Evolutionary conservation across 2,888 invertebrate genomes (phyloP).

Genomic region (Exephanes ischioxanthus): DNA sequence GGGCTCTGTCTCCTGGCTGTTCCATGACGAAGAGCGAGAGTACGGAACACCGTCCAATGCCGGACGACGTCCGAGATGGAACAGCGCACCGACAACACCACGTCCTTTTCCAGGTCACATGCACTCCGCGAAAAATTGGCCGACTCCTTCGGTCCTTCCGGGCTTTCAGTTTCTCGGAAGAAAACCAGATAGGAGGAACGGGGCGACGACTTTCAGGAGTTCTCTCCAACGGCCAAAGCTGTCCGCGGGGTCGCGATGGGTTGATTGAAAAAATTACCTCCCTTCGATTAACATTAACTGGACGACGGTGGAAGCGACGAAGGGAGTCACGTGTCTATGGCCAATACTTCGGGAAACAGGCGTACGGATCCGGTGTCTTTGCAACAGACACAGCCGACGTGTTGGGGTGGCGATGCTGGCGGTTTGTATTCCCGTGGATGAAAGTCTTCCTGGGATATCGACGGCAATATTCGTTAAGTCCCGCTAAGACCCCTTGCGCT

Average conservation of each 20-base stretch:
- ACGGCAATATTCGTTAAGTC: conserved; percentile 83
- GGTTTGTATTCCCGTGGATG: conserved; percentile 53
- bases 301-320: conserved; percentile 48
- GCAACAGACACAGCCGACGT: conserved; percentile 63
- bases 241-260: background rate
- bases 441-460: conserved; percentile 77
- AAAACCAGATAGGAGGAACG: conserved; percentile 8
- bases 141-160: conserved; percentile 18
- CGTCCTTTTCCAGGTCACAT: conserved; percentile 53
- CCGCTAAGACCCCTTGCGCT: conserved; percentile 79
- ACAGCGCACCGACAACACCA: conserved; percentile 20
- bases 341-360: conserved; percentile 65
- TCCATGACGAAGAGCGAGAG: conserved; percentile 36
- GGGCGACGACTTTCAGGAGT: background rate
- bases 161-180: background rate
- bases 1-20: conserved; percentile 34
- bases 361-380: conserved; percentile 68
- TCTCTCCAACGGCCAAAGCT: background rate
- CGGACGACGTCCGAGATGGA: conserved; percentile 56
- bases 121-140: conserved; percentile 55
- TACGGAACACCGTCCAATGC: conserved; percentile 50
- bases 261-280: conserved; percentile 59
- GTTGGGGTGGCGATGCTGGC: conserved; percentile 36
- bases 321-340: conserved; percentile 60
- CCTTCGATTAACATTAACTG: conserved; percentile 68